Evolutionary conservation across 2,797 vertebrate species (phyloP), one percentile per base, ranked within the genome.

Genomic region (Atherinosoma microstoma): DNA sequence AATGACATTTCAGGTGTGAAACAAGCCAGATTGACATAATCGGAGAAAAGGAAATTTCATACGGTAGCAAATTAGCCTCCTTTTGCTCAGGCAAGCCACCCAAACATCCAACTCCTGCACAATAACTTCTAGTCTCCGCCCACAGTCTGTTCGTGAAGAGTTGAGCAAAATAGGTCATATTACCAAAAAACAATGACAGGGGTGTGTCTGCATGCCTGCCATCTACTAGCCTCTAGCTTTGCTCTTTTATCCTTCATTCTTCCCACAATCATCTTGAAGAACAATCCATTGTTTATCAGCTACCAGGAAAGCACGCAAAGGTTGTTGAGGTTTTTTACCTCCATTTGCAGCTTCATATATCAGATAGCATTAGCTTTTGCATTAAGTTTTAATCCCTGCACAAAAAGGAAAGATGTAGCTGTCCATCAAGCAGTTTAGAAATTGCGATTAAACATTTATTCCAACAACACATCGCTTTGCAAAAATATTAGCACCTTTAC

Each of bases 101-200:
- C 63, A 64, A 81, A 78, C 24, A 5, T 60, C 75, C 75, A 63
- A 63, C 73, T 80, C 85, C 69, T 36, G 70, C 76, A 67, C 64
- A 36, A 58, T 64, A 65, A 81, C 72, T 82, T 76, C 79, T 73
- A 24, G 76, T 74, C 78, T 63, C 85, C 73, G n/a, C 88, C 85
- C 73, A 67, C 76, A 58, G 54, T 64, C 79, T 75, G 75, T 75
- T 62, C 45, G 84, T 60, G 59, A 79, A 70, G 78, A 83, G 75
- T 68, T 40, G 67, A 74, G 80, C 79, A 81, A 92, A 93, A 93
- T 92, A 87, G 94, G 92, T 94, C 93, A 92, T 62, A 86, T 88
- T 91, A 91, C 90, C 87, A 27, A 86, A 89, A 92, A 93, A 90
- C 87, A 85, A 89, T 87, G 82, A 75, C 79, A 75, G 29, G 85